Evolutionary conservation across 2,888 invertebrate genomes (phyloP).

Genomic region (Synergus gifuensis): DNA sequence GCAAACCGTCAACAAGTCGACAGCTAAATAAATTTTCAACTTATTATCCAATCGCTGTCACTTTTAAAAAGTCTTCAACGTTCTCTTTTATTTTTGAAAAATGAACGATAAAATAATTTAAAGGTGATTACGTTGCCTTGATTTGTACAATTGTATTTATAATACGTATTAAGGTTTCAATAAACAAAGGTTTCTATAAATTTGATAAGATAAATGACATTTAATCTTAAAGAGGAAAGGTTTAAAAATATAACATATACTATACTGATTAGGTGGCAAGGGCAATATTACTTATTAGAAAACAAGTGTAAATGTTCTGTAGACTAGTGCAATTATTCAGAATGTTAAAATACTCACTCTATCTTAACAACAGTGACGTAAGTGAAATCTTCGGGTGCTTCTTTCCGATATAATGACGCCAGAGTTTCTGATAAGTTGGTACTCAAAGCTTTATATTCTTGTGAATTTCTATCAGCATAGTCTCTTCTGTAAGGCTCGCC

Average conservation of each 20-base stretch:
- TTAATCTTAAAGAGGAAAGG: not conserved
- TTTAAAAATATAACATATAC: not conserved
- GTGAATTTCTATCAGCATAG: constrained; percentile 82
- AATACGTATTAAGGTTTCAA: no score
- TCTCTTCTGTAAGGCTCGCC: constrained; percentile 81
- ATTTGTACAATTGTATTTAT: not conserved
- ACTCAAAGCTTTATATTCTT: constrained; percentile 81
- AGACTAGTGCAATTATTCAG: not conserved
- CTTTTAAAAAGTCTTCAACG: not conserved
- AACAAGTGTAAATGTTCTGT: not conserved
- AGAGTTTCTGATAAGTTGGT: constrained; percentile 81
- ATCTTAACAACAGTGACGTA: constrained; percentile 83
- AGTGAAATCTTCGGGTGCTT: constrained; percentile 68
- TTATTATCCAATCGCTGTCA: not conserved
- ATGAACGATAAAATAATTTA: not conserved
- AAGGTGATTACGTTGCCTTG: not conserved
- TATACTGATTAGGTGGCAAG: not conserved
- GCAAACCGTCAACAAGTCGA: not conserved
- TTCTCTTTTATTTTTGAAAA: not conserved
- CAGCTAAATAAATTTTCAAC: not conserved
- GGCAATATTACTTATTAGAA: not conserved
- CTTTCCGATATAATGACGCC: constrained; percentile 79
- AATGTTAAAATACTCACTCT: constrained; percentile 80
- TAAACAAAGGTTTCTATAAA: not conserved
- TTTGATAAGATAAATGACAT: not conserved